Evolutionary conservation across 2,888 invertebrate genomes (phyloP).

Genomic region (Sphaerophoria rueppellii): DNA sequence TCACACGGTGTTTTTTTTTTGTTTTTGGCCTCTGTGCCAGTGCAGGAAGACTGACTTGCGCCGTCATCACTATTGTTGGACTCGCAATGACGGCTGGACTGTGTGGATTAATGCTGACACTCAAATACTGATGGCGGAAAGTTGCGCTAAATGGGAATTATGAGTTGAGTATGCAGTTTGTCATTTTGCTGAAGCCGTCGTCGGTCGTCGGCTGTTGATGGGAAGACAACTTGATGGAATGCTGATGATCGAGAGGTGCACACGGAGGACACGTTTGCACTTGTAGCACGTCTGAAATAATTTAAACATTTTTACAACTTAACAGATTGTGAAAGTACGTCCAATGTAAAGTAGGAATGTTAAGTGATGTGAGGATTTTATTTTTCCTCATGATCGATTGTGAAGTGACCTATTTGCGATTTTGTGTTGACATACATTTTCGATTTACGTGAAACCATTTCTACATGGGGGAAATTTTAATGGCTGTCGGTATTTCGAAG

Average conservation of each 20-base stretch:
- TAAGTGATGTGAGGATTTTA: conserved; percentile 4
- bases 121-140: conserved; percentile 55
- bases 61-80: neutral
- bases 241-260: conserved; percentile 28
- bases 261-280: conserved; percentile 12
- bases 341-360: conserved; percentile 18
- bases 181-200: conserved; percentile 31
- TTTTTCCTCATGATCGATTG: neutral
- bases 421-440: neutral
- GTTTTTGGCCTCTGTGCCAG: neutral
- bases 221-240: conserved; percentile 55
- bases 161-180: conserved; percentile 54
- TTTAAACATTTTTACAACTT: conserved; percentile 12
- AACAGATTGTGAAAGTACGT: conserved; percentile 26
- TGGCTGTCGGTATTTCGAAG: too few species aligned
- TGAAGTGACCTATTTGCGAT: conserved; percentile 12
- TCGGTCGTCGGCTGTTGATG: conserved; percentile 45
- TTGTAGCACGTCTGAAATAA: conserved; percentile 23
- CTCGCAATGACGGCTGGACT: neutral
- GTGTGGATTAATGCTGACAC: conserved; percentile 61
- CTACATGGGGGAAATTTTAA: too few species aligned
- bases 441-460: too few species aligned
- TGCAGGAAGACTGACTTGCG: neutral
- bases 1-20: conserved; percentile 62
- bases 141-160: conserved; percentile 50